Conservation (phyloP, 1,140 invertebrate species). For the Hylyphantes graminicola region DNA sequence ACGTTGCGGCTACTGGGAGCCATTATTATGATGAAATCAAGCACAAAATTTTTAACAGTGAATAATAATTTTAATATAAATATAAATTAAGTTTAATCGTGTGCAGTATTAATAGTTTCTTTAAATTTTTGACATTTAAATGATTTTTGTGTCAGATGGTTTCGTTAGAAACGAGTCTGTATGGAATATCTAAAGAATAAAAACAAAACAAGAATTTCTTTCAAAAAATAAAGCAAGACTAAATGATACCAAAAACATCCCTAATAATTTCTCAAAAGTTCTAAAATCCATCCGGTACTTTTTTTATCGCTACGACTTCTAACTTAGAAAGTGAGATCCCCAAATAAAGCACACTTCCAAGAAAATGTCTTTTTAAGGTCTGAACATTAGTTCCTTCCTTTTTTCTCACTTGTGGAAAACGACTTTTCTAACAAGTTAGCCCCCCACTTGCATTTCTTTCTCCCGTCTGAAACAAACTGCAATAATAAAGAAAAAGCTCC, state of each 20-base stretch:
- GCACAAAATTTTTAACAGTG: too few relatives aligned
- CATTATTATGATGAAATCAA: too few relatives aligned
- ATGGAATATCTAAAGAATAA: neutral
- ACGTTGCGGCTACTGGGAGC: too few relatives aligned
- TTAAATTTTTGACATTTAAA: too few relatives aligned
- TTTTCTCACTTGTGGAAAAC: neutral
- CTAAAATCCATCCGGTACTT: neutral
- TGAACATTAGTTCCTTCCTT: slow-evolving; percentile 19
- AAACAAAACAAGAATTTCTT: neutral
- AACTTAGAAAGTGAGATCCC: neutral
- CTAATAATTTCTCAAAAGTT: neutral
- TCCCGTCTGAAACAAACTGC: slow-evolving; percentile 9
- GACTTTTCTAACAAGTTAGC: slow-evolving; percentile 44
- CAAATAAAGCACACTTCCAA: neutral
- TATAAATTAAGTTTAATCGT: too few relatives aligned
- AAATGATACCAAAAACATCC: neutral
- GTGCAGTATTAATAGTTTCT: too few relatives aligned
- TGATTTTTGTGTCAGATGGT: too few relatives aligned
- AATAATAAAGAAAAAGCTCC: slow-evolving; percentile 26
- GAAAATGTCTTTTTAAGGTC: slow-evolving; percentile 20
- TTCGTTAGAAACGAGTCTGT: too few relatives aligned
- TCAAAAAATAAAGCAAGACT: neutral
- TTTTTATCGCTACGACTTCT: neutral
- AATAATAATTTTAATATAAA: too few relatives aligned
- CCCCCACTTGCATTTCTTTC: slow-evolving; percentile 8